Conservation (phyloP, 2,113 vertebrate genomes). For the Arothron firmamentum region DNA sequence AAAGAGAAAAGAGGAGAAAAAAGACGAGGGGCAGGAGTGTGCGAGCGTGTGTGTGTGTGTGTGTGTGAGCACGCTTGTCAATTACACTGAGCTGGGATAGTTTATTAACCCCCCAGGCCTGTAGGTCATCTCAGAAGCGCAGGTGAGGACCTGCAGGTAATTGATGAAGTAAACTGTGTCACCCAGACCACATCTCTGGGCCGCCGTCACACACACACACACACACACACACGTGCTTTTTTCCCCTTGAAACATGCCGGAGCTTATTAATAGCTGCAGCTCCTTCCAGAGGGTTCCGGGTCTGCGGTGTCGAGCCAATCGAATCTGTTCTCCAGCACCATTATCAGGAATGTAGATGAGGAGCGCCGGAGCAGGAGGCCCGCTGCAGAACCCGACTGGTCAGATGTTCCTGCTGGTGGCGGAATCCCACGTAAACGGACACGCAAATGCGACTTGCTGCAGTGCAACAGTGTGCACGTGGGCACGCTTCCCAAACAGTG, state of each 20-base stretch:
- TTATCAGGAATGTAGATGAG: neutral
- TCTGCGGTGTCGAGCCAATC: conserved; percentile 3
- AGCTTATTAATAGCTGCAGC: neutral
- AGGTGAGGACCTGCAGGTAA: conserved; percentile 55
- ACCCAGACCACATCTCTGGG: conserved; percentile 17
- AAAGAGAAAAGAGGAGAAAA: conserved; percentile 31
- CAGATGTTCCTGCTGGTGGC: too few relatives aligned
- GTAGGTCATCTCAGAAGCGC: conserved; percentile 24
- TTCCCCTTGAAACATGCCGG: conserved; percentile 6
- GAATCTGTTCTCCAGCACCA: neutral
- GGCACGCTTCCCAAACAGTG: too few relatives aligned
- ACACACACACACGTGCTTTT: neutral
- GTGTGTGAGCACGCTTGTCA: conserved; percentile 15
- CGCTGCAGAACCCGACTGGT: too few relatives aligned
- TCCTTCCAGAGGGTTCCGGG: neutral
- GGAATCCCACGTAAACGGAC: too few relatives aligned
- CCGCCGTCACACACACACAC: conserved; percentile 2
- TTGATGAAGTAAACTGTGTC: conserved; percentile 49
- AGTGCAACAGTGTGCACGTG: too few relatives aligned
- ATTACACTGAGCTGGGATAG: conserved; percentile 47
- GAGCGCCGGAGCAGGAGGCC: too few relatives aligned
- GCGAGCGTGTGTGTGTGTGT: conserved; percentile 8
- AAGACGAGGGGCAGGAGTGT: conserved; percentile 28
- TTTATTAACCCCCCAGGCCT: conserved; percentile 63
- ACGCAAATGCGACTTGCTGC: too few relatives aligned